phyloP scores from a whole-genome alignment of 2,113 vertebrate genomes.

The Accipiter cooperii region DNA sequence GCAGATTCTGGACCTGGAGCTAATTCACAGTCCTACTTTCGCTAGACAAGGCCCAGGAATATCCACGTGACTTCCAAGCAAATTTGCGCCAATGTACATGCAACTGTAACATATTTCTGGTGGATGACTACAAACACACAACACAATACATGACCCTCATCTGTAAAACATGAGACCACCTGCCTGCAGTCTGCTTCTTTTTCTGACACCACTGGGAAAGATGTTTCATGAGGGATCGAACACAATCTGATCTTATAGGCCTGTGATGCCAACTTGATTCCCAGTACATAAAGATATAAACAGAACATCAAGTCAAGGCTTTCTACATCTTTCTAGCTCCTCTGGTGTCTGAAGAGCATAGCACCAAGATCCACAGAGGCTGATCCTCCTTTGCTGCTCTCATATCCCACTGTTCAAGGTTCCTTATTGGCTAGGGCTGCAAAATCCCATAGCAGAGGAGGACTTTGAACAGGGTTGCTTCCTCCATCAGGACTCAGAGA shows the following conservation, averaged over 20 bases:
- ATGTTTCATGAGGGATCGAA: not conserved
- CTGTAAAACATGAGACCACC: not conserved
- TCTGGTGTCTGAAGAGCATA: not conserved
- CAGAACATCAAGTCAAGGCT: not conserved
- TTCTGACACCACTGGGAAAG: not conserved
- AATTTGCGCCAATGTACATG: not conserved
- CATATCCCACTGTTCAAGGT: not conserved
- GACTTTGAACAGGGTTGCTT: not conserved
- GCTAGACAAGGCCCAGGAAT: not conserved
- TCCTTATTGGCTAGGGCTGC: not conserved
- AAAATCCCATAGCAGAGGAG: not conserved
- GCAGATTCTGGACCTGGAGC: not conserved
- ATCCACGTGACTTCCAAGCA: not conserved
- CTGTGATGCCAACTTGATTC: not conserved
- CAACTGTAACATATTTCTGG: not conserved
- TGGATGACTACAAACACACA: not conserved
- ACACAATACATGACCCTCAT: not conserved
- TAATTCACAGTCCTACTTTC: not conserved
- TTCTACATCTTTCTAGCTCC: not conserved
- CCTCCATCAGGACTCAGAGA: not conserved
- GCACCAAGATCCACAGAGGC: not conserved
- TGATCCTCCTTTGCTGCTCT: not conserved
- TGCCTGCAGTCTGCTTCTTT: not conserved
- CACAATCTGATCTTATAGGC: not conserved
- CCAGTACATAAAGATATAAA: not conserved